Percentiles rank a stretch among this genome's conserved stretches.
Conservation (phyloP, 2,888 invertebrate genomes). For the Syrista parreyssii region DNA sequence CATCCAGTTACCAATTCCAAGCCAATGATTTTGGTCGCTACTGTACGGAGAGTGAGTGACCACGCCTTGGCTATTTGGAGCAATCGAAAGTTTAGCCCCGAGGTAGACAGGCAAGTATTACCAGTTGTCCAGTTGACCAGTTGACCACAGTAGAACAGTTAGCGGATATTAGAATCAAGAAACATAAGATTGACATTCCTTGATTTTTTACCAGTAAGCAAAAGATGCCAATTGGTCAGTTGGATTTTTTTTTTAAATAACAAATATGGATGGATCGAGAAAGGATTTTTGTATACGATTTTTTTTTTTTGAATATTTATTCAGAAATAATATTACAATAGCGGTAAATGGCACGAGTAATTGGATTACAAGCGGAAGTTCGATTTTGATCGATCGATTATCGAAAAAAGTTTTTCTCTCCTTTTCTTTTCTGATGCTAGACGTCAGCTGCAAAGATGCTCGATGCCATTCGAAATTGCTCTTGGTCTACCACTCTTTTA, state of each 20-base stretch:
- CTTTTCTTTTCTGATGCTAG: not conserved
- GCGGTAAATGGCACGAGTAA: constrained; percentile 16
- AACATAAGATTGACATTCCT: not conserved
- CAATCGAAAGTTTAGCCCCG: constrained; percentile 36
- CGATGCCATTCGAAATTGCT: not conserved
- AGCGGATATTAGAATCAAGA: not conserved
- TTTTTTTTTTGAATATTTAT: constrained; percentile 15
- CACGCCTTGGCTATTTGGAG: constrained; percentile 28
- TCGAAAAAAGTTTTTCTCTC: not conserved
- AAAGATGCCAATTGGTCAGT: not conserved
- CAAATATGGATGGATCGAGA: not conserved
- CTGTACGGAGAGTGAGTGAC: constrained; percentile 30
- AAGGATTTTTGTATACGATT: not conserved
- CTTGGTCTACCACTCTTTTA: not conserved
- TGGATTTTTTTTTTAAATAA: not conserved
- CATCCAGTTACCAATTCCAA: not conserved
- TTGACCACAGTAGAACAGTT: not conserved
- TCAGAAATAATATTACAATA: constrained; percentile 16
- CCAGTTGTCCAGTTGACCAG: not conserved
- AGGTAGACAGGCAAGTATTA: constrained; percentile 9
- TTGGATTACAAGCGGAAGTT: constrained; percentile 15
- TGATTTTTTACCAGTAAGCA: not conserved
- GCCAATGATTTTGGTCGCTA: constrained; percentile 16
- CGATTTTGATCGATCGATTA: not conserved
- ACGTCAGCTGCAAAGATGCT: not conserved